Evolutionary conservation across 1,140 invertebrate species (phyloP).

Genomic region (Leguminivora glycinivorella): DNA sequence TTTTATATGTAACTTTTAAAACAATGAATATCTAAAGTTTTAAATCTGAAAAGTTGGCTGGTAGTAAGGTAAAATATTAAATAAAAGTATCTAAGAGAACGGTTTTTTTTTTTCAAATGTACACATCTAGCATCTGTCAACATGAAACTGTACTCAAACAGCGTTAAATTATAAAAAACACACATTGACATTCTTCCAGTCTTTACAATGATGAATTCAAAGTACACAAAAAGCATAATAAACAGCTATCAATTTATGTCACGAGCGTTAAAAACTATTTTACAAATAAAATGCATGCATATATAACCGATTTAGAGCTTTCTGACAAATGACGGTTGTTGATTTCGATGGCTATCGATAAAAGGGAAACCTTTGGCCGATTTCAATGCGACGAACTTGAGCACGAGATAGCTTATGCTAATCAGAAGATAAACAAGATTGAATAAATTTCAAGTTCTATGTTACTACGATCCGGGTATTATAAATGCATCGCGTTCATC

Average conservation of each 20-base stretch:
- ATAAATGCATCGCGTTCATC: conserved; percentile 26
- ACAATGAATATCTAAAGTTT: not conserved
- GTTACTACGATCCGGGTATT: conserved; percentile 27
- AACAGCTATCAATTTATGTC: not conserved
- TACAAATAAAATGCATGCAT: conserved; percentile 20
- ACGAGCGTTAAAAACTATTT: not conserved
- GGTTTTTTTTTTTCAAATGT: not conserved
- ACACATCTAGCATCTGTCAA: not conserved
- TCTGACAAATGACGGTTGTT: conserved; percentile 12
- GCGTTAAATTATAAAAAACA: not conserved
- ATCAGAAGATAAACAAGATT: conserved; percentile 25
- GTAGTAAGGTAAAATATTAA: too few relatives aligned
- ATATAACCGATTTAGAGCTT: conserved; percentile 24
- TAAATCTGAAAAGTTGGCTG: not conserved
- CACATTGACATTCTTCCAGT: conserved; percentile 1
- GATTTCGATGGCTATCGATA: conserved; percentile 13
- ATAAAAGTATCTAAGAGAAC: not conserved
- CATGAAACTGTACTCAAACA: not conserved
- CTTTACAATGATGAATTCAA: not conserved
- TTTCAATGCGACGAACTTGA: conserved; percentile 24
- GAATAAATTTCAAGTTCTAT: conserved; percentile 28
- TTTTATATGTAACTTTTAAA: not conserved
- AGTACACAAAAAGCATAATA: not conserved
- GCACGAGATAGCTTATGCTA: conserved; percentile 27
- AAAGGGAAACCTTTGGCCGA: conserved; percentile 21